Base-by-base conservation (phyloP, 1,140 invertebrate genomes). In the Coptotermes formosanus region DNA sequence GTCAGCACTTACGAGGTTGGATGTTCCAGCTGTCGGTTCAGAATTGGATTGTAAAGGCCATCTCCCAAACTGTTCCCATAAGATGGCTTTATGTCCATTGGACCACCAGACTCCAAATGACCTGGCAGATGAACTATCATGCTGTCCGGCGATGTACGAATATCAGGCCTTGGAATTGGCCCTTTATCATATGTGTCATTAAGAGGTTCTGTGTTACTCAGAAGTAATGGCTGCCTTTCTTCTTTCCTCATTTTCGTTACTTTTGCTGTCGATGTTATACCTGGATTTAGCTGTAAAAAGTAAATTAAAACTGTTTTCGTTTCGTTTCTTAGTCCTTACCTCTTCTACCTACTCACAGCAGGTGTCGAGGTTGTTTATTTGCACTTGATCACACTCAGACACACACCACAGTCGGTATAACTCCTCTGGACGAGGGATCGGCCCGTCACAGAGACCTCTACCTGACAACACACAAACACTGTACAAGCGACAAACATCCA, bases 21-120 rank as follows among this genome's bases (percentile, higher is more conserved):
- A 90, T 95, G 93, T 89, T 95, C 94, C 87, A 96, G 89, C 84
- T 93, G 92, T 88, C 95, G 90, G 88, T 95, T 93, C 12, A 93
- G 89, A 12, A 94, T 90, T 69, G 95, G 95, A 90, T 95, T 92
- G 88, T 94, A 94, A 55, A 25, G 44, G 23, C 45, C 23, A 44
- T 44, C 43, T n/a, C 82, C 43, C 45, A 21, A 12, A 48, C 9
- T 25, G 19, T 44, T 1, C 4, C 14, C 43, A 43, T 83, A 43
- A 0, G 23, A 44, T 64, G 45, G 32, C 30, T 83, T 89, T 89
- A 88, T 91, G 90, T 43, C 87, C 87, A 86, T 87, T 90, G 89
- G 87, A 90, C 89, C 89, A 91, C 88, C 90, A 89, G 89, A 88
- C 87, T 87, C 88, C 89, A 87, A 88, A 81, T 52, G 88, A 86